Base-by-base conservation (phyloP, 2,797 vertebrate species). In the Myripristis murdjan region DNA sequence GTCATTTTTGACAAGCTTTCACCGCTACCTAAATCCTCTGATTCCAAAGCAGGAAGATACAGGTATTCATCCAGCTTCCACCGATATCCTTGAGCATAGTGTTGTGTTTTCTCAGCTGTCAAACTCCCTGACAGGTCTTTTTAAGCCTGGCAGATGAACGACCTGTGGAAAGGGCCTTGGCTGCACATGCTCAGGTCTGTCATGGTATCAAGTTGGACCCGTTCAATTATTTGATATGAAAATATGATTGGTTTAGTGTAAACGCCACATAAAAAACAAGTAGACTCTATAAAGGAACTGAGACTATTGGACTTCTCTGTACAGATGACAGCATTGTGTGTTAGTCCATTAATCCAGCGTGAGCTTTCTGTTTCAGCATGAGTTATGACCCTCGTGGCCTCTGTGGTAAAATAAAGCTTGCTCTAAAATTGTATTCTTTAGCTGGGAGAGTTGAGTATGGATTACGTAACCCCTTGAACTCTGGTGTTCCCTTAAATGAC, bases 1-100 rank as follows among this genome's bases (percentile, higher is more conserved):
- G 57, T 76, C 39, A 49, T 48, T 66, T 60, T 81, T 90, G 90
- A 87, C 87, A 90, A 79, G 85, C 87, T 93, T 91, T 93, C 91
- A 92, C 72, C 87, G 64, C 84, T 31, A 0, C 60, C 82, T 76
- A 91, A 93, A 92, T 90, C 90, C 90, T 82, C 67, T 79, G 83
- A 89, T 79, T 89, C 84, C 82, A 77, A 24, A 83, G 86, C 86
- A 89, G 90, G 87, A 89, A 84, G 87, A 90, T 79, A 69, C 82
- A 90, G 77, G 91, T 71, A 89, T 86, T 91, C 80, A 85, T 28
- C 18, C 62, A 67, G 79, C 76, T 76, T 86, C 84, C 75, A 69
- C 76, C 5, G 23, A 85, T 70, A 87, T 86, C 77, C 84, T 18
- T 59, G 73, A 82, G 79, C 78, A 68, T 14, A 35, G 75, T 7